Evolutionary conservation across 2,113 vertebrate genomes (phyloP), one percentile per base, ranked within the genome.

Genomic region (Callorhinus ursinus): DNA sequence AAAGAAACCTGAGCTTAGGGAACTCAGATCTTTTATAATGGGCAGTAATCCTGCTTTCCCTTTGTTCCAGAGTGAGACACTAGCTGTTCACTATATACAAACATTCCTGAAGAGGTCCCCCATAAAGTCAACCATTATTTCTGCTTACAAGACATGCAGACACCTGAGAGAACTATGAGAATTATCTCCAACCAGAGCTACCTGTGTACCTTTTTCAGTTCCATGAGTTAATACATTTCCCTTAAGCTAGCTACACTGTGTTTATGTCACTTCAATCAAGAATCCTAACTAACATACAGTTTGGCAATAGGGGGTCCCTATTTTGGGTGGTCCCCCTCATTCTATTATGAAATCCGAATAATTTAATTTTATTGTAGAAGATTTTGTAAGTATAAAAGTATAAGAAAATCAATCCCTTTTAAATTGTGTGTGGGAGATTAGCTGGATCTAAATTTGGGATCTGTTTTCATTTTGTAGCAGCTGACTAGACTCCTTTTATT

Each of bases 31-130:
- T 90, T 94, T 93, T 71, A 59, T 81, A 94, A 63, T 33, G 2
- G 57, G 26, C 19, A 92, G 21, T 55, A 89, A 61, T 22, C 9
- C 31, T 80, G 10, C 18, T 74, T 96, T 13, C 12, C 33, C 21
- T 91, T 96, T 96, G 22, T 21, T 88, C 18, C 18, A 67, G 53
- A 85, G 21, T 93, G 74, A 93, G 24, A 80, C 57, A 57, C 24
- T 46, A 76, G 4, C 59, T 36, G 49, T 59, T 92, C 5, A 21
- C 28, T 59, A 71, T 21, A 87, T 24, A 87, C 0, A 79, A 61
- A 77, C 2, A 88, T 90, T 16, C 16, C 65, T 93, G 46, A 93
- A 63, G 91, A 82, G 77, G 86, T 71, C 16, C 7, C 33, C 24
- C 31, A 53, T 85, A 91, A 67, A 72, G 2, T 55, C 2, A 51